Conservation (phyloP, 2,113 vertebrate species). For the Clarias gariepinus region DNA sequence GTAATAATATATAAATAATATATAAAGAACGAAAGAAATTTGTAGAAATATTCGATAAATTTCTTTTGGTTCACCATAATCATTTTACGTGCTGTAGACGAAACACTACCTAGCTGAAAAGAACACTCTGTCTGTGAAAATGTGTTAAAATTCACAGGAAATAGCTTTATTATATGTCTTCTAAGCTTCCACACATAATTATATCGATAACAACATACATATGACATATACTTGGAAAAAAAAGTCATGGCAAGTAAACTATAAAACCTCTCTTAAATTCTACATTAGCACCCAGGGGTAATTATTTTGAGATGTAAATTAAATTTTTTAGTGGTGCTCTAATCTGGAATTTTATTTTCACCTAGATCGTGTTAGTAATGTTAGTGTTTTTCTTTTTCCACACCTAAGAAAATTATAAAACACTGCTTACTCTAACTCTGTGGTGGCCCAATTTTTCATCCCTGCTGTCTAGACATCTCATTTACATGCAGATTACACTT, state of each 20-base stretch:
- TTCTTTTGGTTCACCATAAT: too few species aligned
- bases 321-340: not conserved
- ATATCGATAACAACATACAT: not conserved
- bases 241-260: not conserved
- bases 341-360: conserved; percentile 6
- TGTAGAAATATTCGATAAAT: not conserved
- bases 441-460: not conserved
- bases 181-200: not conserved
- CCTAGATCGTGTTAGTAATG: not conserved
- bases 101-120: not conserved
- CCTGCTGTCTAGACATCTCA: not conserved
- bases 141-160: not conserved
- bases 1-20: too few species aligned
- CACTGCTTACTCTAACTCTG: not conserved
- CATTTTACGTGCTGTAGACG: not conserved
- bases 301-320: too few species aligned
- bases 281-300: not conserved
- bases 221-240: not conserved
- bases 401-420: not conserved
- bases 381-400: not conserved
- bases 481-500: not conserved
- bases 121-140: not conserved
- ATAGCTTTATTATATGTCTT: not conserved
- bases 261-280: conserved; percentile 6
- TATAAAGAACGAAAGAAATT: not conserved